A percentile compares a stretch with the other conserved stretches of the same genome.
Evolutionary conservation across 2,113 vertebrate genomes (phyloP).

Genomic region (Anolis carolinensis): DNA sequence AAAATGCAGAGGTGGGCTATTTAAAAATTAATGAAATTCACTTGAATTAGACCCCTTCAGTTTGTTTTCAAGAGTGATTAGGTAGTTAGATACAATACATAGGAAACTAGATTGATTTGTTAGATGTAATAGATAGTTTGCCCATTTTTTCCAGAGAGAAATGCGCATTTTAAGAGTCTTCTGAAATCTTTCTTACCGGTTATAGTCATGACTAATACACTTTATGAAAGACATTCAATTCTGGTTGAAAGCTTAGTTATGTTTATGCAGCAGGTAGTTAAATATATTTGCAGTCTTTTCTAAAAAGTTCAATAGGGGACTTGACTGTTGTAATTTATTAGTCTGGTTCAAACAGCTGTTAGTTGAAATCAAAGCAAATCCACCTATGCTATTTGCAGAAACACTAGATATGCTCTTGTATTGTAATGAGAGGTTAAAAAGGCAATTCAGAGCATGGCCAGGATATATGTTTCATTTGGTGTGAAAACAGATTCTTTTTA

Average conservation of each 20-base stretch:
- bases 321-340: slow-evolving; percentile 53
- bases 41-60: slow-evolving; percentile 58
- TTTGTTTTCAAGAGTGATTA: slow-evolving; percentile 41
- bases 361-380: slow-evolving; percentile 67
- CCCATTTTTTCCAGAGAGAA: slow-evolving; percentile 24
- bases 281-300: slow-evolving; percentile 65
- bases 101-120: slow-evolving; percentile 54
- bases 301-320: slow-evolving; percentile 41
- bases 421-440: slow-evolving; percentile 45
- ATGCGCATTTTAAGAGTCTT: slow-evolving; percentile 35
- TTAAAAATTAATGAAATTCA: slow-evolving; percentile 60
- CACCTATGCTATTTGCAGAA: slow-evolving; percentile 56
- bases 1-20: slow-evolving; percentile 42
- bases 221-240: slow-evolving; percentile 55
- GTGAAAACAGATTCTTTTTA: slow-evolving; percentile 4
- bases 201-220: slow-evolving; percentile 12
- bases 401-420: slow-evolving; percentile 47
- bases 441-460: slow-evolving; percentile 46
- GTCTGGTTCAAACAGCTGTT: slow-evolving; percentile 57
- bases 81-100: slow-evolving; percentile 47
- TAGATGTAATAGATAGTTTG: slow-evolving; percentile 13
- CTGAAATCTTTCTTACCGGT: slow-evolving; percentile 36
- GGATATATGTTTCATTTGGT: slow-evolving; percentile 21
- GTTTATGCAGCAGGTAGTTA: slow-evolving; percentile 64
- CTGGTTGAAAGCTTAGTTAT: slow-evolving; percentile 48